Percentiles rank a stretch among this genome's conserved stretches.
Evolutionary conservation across 2,113 vertebrate species (phyloP).

Genomic region (Spilogale gracilis): DNA sequence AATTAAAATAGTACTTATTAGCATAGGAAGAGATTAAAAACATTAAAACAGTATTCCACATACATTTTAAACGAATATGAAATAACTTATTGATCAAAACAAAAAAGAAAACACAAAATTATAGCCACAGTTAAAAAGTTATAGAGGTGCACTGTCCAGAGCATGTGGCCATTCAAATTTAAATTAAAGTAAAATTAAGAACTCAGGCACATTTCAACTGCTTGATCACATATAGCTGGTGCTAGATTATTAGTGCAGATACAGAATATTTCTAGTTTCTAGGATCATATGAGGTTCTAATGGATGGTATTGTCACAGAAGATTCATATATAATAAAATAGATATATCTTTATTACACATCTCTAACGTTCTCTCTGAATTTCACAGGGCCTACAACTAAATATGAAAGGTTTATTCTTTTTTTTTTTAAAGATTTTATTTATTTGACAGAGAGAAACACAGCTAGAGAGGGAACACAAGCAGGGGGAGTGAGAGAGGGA

Average conservation of each 20-base stretch:
- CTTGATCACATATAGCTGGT: neutral
- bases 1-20: neutral
- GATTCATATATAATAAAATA: neutral
- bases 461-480: too few species aligned
- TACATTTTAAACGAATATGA: conserved; percentile 30
- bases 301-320: neutral
- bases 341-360: neutral
- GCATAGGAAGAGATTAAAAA: neutral
- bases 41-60: neutral
- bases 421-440: too few species aligned
- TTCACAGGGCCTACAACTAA: neutral
- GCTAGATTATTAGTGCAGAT: neutral
- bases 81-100: neutral
- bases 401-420: neutral
- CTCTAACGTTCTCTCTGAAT: neutral
- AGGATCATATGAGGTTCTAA: neutral
- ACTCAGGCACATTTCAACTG: neutral
- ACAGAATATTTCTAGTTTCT: neutral
- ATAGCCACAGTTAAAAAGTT: neutral
- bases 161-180: neutral
- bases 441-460: too few species aligned
- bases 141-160: neutral
- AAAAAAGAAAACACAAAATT: conserved; percentile 14
- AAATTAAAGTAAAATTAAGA: conserved; percentile 52
- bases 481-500: too few species aligned